Conservation (phyloP, 1,140 invertebrate species). For the Lucilia cuprina region DNA sequence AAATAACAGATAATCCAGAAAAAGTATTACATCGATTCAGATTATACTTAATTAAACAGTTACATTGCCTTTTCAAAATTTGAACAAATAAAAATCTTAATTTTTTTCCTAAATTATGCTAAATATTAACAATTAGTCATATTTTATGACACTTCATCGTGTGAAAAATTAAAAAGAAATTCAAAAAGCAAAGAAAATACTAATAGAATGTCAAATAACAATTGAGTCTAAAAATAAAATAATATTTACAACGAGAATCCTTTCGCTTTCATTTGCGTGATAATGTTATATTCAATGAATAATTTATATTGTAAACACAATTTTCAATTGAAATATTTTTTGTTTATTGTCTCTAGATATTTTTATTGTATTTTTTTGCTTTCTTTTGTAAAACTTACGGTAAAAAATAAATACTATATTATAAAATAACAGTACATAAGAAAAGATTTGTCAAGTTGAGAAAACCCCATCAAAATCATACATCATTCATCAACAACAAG, state of each 20-base stretch:
- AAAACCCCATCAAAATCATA: constrained; percentile 26
- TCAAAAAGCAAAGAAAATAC: not conserved
- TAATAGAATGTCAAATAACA: not conserved
- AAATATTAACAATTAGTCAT: too few relatives aligned
- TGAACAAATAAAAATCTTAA: too few relatives aligned
- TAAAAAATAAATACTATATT: not conserved
- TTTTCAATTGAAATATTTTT: not conserved
- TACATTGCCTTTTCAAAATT: too few relatives aligned
- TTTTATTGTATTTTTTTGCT: not conserved
- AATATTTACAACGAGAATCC: not conserved
- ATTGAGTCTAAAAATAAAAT: not conserved
- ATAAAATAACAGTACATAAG: constrained; percentile 18
- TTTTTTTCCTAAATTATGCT: too few relatives aligned
- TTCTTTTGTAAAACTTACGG: constrained; percentile 18
- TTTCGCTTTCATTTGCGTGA: constrained; percentile 31
- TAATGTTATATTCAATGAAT: not conserved
- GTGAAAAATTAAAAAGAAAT: not conserved
- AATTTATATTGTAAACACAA: not conserved
- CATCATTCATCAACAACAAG: not conserved
- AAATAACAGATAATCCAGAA: too few relatives aligned
- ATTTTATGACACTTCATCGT: too few relatives aligned
- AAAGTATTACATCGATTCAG: too few relatives aligned
- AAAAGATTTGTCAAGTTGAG: constrained; percentile 27
- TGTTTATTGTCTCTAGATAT: not conserved
- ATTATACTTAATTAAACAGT: too few relatives aligned